Percentiles rank a stretch among this genome's conserved stretches.
phyloP scores from a whole-genome alignment of 2,113 vertebrate genomes.

The Proteles cristata region DNA sequence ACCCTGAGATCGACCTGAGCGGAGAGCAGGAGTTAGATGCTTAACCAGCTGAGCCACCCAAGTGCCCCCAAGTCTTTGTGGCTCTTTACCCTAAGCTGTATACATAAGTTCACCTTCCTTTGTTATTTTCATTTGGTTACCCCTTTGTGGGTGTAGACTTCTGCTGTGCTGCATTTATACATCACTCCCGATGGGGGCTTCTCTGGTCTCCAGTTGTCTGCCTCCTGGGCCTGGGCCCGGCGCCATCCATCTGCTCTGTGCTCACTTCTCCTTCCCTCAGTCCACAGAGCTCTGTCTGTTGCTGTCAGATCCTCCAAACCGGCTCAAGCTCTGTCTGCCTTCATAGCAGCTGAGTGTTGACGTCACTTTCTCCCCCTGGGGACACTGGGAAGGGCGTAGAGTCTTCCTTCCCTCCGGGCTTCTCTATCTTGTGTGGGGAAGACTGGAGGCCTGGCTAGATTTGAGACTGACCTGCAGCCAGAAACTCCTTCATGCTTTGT shows the following conservation, averaged over 20 bases:
- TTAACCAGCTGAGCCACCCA: too few relatives aligned
- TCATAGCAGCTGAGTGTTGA: background rate
- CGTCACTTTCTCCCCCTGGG: rapidly evolving
- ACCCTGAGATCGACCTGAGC: too few relatives aligned
- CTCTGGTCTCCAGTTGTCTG: background rate
- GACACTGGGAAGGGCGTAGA: background rate
- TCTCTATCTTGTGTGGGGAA: too few relatives aligned
- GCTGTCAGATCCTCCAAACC: background rate
- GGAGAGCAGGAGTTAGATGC: too few relatives aligned
- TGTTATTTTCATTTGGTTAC: background rate
- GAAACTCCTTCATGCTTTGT: background rate
- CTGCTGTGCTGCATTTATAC: rapidly evolving
- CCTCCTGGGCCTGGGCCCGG: background rate
- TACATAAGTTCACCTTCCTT: background rate
- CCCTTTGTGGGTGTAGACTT: background rate
- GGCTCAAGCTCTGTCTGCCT: background rate
- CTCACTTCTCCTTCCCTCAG: too few relatives aligned
- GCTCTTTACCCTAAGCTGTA: background rate
- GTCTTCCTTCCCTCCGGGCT: background rate
- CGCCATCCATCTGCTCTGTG: background rate
- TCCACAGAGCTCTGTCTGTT: background rate
- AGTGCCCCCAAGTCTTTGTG: background rate
- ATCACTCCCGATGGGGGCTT: rapidly evolving
- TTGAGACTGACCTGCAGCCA: background rate
- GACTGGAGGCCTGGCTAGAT: too few relatives aligned